Evolutionary conservation across 2,888 invertebrate genomes (phyloP).

Genomic region (Mycalesis mineus): DNA sequence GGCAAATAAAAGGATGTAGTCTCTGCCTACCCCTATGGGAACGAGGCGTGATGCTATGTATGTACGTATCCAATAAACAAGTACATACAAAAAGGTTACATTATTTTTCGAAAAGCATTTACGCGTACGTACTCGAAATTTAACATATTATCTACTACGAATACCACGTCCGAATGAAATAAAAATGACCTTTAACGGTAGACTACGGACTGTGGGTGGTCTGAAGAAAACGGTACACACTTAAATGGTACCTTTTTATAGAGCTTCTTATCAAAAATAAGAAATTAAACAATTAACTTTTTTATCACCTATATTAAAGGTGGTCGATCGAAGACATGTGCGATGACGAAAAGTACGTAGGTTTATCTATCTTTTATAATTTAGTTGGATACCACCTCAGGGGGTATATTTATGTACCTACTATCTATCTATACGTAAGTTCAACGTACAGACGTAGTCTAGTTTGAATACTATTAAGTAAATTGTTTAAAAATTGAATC

Average conservation of each 20-base stretch:
- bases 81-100: background rate
- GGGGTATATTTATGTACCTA: no score
- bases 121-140: background rate
- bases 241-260: conserved; percentile 1
- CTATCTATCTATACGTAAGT: no score
- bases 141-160: background rate
- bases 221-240: background rate
- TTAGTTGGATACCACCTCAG: no score
- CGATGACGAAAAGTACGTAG: background rate
- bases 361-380: no score
- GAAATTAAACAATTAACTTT: conserved; percentile 3
- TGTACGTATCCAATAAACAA: background rate
- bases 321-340: background rate
- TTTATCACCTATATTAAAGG: background rate
- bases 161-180: background rate
- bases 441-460: no score
- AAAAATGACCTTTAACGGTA: background rate
- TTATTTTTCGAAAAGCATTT: background rate
- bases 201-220: conserved; percentile 3
- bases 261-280: background rate
- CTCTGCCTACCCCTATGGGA: no score
- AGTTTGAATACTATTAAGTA: no score
- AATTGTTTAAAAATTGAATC: no score
- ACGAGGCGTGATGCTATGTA: background rate
- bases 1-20: no score